These are phyloP conservation scores for Apeira syringaria DNA, from an alignment of 2,888 invertebrate genomes.

Conservation along the genomic window DNA sequence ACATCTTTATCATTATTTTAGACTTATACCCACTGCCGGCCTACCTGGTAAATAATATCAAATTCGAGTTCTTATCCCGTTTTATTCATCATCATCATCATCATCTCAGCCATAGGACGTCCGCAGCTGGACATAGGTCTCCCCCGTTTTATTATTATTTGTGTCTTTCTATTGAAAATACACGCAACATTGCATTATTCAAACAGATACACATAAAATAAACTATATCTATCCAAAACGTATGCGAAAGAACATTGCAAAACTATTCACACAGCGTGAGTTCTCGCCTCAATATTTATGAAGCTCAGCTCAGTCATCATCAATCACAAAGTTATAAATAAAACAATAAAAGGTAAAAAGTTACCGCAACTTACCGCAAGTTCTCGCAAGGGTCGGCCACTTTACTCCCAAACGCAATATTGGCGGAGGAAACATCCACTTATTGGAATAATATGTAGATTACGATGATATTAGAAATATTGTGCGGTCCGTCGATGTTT, in stretches of 20 bases:
- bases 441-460: constrained; percentile 84
- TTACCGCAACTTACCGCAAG: constrained; percentile 72
- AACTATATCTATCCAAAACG: constrained; percentile 11
- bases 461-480: constrained; percentile 73
- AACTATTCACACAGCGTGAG: constrained; percentile 71
- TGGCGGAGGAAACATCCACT: constrained; percentile 70
- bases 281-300: constrained; percentile 78
- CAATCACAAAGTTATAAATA: constrained; percentile 84
- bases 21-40: too few relatives aligned
- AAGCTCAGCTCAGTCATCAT: constrained; percentile 76
- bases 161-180: too few relatives aligned
- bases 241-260: constrained; percentile 23
- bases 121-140: too few relatives aligned
- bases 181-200: constrained; percentile 11
- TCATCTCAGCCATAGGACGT: too few relatives aligned
- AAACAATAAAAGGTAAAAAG: constrained; percentile 83
- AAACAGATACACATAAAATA: constrained; percentile 17
- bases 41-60: too few relatives aligned
- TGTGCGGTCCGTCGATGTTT: constrained; percentile 63
- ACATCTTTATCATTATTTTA: too few relatives aligned
- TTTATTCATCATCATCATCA: too few relatives aligned
- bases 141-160: too few relatives aligned
- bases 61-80: too few relatives aligned
- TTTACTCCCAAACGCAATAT: constrained; percentile 69
- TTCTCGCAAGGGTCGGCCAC: constrained; percentile 71